Percentiles rank a stretch among this genome's conserved stretches.
Conservation (phyloP, 2,113 vertebrate species). For the Oriolus oriolus region DNA sequence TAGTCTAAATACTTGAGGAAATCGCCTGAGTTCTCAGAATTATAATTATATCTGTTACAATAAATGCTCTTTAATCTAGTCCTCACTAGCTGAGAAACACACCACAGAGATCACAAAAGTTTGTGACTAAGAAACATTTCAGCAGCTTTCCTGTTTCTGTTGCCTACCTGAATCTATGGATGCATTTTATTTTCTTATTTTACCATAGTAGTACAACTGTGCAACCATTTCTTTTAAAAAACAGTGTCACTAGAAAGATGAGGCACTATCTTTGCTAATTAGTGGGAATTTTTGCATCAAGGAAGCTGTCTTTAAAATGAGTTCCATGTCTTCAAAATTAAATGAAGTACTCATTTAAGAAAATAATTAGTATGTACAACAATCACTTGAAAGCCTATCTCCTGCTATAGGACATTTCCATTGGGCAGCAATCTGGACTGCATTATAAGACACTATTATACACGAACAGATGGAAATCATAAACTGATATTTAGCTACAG, state of each 20-base stretch:
- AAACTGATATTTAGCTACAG: slow-evolving; percentile 75
- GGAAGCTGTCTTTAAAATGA: slow-evolving; percentile 45
- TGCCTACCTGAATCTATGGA: background rate
- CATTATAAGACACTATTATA: slow-evolving; percentile 68
- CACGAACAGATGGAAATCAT: slow-evolving; percentile 76
- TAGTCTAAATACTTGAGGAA: background rate
- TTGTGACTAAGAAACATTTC: background rate
- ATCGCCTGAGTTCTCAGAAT: background rate
- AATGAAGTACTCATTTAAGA: slow-evolving; percentile 59
- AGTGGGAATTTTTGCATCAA: slow-evolving; percentile 18
- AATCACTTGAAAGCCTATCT: slow-evolving; percentile 65
- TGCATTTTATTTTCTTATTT: background rate
- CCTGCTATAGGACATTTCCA: slow-evolving; percentile 63
- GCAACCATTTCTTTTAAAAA: background rate
- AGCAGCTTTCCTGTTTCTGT: background rate
- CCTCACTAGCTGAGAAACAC: background rate
- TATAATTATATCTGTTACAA: background rate
- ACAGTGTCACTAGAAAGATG: background rate
- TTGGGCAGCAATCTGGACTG: slow-evolving; percentile 66
- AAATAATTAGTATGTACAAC: slow-evolving; percentile 70
- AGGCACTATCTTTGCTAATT: slow-evolving; percentile 3
- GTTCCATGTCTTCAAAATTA: slow-evolving; percentile 51
- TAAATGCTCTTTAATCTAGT: background rate
- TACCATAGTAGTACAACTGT: background rate
- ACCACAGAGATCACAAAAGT: background rate